Evolutionary conservation across 2,888 invertebrate genomes (phyloP).

Genomic region (Nomada ruficornis): DNA sequence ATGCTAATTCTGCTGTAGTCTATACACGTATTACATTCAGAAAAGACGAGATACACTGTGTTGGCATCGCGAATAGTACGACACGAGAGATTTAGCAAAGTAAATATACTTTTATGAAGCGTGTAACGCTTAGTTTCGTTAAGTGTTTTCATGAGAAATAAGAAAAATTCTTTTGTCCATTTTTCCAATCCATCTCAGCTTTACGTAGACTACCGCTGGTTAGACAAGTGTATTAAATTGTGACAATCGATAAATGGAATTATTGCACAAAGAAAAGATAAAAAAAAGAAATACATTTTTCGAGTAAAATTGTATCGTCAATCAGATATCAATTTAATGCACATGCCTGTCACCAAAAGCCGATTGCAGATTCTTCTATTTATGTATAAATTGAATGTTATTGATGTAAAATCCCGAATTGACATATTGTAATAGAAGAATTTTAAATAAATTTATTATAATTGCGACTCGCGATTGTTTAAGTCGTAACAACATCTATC

Average conservation of each 20-base stretch:
- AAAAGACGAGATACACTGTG: slow-evolving; percentile 40
- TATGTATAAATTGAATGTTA: slow-evolving; percentile 66
- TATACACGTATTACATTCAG: slow-evolving; percentile 51
- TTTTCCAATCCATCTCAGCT: slow-evolving; percentile 32
- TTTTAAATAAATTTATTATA: slow-evolving; percentile 77
- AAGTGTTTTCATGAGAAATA: neutral
- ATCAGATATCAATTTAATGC: slow-evolving; percentile 52
- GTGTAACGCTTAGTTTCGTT: slow-evolving; percentile 26
- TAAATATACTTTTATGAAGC: slow-evolving; percentile 19
- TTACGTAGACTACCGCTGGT: slow-evolving; percentile 46
- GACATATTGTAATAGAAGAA: slow-evolving; percentile 73
- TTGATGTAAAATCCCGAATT: slow-evolving; percentile 69
- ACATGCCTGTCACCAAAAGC: slow-evolving; percentile 47
- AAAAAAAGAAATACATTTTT: slow-evolving; percentile 7
- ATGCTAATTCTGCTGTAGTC: slow-evolving; percentile 66
- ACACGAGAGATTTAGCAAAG: slow-evolving; percentile 15
- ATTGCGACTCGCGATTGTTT: slow-evolving; percentile 34
- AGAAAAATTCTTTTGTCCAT: slow-evolving; percentile 39
- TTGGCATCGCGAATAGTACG: slow-evolving; percentile 29
- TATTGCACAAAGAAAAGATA: slow-evolving; percentile 25
- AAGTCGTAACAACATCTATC: slow-evolving; percentile 6
- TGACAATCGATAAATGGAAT: slow-evolving; percentile 10
- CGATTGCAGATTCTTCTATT: slow-evolving; percentile 54
- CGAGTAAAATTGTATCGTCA: neutral
- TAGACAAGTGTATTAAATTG: slow-evolving; percentile 59